Percentiles rank a stretch among this genome's conserved stretches.
These are phyloP conservation scores for Brachyptera risi DNA, from an alignment of 2,888 invertebrate genomes.

Conservation along the genomic window DNA sequence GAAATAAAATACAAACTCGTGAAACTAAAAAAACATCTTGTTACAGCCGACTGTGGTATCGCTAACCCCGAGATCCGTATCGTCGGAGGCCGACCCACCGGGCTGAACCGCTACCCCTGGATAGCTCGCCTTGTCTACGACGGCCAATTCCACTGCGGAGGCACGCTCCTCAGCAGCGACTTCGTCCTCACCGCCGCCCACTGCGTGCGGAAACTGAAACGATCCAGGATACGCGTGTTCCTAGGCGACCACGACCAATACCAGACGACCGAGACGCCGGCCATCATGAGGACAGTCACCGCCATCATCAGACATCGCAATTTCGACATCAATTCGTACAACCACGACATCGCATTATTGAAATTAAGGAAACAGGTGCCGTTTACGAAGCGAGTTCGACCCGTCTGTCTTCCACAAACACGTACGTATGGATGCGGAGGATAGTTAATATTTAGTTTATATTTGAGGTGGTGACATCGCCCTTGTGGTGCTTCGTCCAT, in stretches of 20 bases:
- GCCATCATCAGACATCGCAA: conserved; percentile 73
- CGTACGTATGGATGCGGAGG: conserved; percentile 51
- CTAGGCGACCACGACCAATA: conserved; percentile 83
- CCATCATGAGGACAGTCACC: conserved; percentile 77
- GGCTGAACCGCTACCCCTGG: conserved; percentile 83
- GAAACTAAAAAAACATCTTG: too few species aligned
- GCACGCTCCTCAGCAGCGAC: conserved; percentile 74
- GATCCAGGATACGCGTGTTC: conserved; percentile 76
- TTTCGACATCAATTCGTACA: conserved; percentile 80
- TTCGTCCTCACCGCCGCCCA: conserved; percentile 85
- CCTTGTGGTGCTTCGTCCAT: too few species aligned
- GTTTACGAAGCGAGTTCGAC: conserved; percentile 70
- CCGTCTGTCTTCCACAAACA: conserved; percentile 71
- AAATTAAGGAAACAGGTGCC: conserved; percentile 71
- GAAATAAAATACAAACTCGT: not conserved
- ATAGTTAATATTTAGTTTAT: too few species aligned
- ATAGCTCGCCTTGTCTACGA: conserved; percentile 81
- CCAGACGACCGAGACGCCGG: conserved; percentile 58
- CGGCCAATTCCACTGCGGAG: conserved; percentile 85
- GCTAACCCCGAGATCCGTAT: conserved; percentile 83
- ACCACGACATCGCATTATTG: conserved; percentile 79
- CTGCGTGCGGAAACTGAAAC: conserved; percentile 73
- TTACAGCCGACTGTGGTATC: conserved; percentile 63
- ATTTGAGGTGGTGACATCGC: too few species aligned
- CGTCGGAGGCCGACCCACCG: conserved; percentile 78